A percentile compares a stretch with the other conserved stretches of the same genome.
These are phyloP conservation scores for Amphibalanus amphitrite DNA, from an alignment of 1,140 invertebrate genomes.

Conservation along the genomic window DNA sequence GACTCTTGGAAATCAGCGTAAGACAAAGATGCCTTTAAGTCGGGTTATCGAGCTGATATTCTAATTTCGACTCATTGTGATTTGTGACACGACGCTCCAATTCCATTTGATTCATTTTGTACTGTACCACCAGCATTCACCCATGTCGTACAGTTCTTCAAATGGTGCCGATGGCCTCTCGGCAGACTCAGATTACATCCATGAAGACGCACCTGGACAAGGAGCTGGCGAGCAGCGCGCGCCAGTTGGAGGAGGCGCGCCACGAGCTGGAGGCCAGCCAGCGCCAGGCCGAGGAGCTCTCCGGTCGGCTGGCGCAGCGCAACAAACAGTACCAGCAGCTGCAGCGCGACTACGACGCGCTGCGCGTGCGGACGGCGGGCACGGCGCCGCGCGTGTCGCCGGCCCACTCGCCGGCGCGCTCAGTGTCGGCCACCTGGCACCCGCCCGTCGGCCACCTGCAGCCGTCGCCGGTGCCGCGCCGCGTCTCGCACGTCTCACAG, in stretches of 20 bases:
- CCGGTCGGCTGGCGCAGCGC: constrained; percentile 5
- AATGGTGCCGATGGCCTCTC: too few species aligned
- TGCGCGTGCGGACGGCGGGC: not conserved
- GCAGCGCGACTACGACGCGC: constrained; percentile 4
- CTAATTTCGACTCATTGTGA: too few species aligned
- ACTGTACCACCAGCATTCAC: too few species aligned
- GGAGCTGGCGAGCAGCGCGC: not conserved
- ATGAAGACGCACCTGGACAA: not conserved
- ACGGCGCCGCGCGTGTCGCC: not conserved
- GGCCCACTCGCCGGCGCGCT: not conserved
- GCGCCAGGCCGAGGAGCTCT: constrained; percentile 4
- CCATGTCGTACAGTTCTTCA: too few species aligned
- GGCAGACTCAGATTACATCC: not conserved
- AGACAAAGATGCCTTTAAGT: too few species aligned
- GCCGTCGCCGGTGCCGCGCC: not conserved
- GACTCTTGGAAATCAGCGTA: too few species aligned
- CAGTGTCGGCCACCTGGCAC: not conserved
- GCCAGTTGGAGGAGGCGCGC: constrained; percentile 2
- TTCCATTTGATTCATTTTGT: too few species aligned
- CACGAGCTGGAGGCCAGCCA: constrained; percentile 2
- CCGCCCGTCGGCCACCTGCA: too few species aligned
- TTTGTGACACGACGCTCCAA: too few species aligned
- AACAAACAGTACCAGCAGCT: constrained; percentile 8
- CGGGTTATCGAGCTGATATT: too few species aligned
- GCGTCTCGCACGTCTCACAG: not conserved